Evolutionary conservation across 2,888 invertebrate species (phyloP).

Genomic region (Druceiella hillmani): DNA sequence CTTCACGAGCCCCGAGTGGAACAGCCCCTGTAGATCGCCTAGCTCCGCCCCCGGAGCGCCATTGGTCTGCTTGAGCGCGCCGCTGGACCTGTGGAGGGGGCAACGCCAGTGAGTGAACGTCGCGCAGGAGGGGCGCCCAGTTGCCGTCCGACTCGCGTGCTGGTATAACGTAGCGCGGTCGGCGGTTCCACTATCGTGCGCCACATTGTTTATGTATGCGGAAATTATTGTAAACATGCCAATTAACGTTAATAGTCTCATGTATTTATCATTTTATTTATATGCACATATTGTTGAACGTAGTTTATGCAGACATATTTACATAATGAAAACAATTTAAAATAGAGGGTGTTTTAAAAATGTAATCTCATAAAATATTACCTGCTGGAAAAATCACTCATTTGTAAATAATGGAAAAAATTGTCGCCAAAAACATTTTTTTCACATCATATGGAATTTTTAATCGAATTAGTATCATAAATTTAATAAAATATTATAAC

Average conservation of each 20-base stretch:
- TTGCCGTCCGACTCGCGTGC: conserved; percentile 27
- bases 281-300: not conserved
- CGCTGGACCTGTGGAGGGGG: conserved; percentile 61
- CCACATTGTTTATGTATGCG: not conserved
- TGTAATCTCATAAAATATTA: too few species aligned
- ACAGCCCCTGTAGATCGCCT: conserved; percentile 56
- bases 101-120: conserved; percentile 40
- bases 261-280: not conserved
- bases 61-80: conserved; percentile 59
- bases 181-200: conserved; percentile 1
- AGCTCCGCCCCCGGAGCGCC: conserved; percentile 64
- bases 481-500: too few species aligned
- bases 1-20: conserved; percentile 66
- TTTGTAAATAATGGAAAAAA: too few species aligned
- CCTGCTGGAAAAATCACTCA: too few species aligned
- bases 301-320: not conserved
- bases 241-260: not conserved
- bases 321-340: not conserved
- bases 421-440: too few species aligned
- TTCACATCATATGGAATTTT: too few species aligned
- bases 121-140: conserved; percentile 35
- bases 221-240: conserved; percentile 1
- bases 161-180: conserved; percentile 28
- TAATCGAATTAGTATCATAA: too few species aligned
- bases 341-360: too few species aligned